phyloP scores from a whole-genome alignment of 2,888 invertebrate species.

The Alloscopus bannaensis region DNA sequence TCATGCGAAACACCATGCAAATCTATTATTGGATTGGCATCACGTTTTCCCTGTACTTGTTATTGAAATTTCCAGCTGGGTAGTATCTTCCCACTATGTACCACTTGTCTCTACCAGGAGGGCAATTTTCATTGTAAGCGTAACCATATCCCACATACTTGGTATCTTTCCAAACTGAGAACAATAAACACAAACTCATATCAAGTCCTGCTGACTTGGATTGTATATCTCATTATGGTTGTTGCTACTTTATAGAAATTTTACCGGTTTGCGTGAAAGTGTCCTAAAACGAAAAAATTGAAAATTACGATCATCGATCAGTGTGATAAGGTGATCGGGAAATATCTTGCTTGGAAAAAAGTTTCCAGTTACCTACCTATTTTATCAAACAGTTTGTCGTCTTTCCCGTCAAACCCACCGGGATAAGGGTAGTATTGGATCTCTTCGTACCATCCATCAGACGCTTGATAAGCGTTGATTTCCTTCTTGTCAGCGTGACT shows the following conservation, averaged over 20 bases:
- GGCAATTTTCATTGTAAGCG: neutral
- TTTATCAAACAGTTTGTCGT: neutral
- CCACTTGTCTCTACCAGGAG: no score
- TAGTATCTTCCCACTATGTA: neutral
- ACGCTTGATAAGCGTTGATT: constrained; percentile 19
- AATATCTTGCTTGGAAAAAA: no score
- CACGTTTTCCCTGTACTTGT: neutral
- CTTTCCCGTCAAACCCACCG: constrained; percentile 17
- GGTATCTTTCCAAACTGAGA: neutral
- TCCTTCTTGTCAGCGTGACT: no score
- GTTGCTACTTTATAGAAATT: no score
- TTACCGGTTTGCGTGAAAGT: constrained; percentile 17
- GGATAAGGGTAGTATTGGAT: constrained; percentile 51
- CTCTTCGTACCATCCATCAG: constrained; percentile 47
- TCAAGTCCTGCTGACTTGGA: no score
- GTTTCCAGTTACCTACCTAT: no score
- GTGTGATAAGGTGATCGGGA: no score
- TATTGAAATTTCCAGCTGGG: neutral
- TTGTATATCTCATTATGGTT: no score
- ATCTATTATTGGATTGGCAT: neutral
- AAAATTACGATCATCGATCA: no score
- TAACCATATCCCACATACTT: constrained; percentile 4
- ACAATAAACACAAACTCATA: no score
- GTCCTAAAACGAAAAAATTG: no score
- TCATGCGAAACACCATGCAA: no score